phyloP scores from a whole-genome alignment of 64 coral and sea anemone genomes.

The Stichodactyla helianthus region DNA sequence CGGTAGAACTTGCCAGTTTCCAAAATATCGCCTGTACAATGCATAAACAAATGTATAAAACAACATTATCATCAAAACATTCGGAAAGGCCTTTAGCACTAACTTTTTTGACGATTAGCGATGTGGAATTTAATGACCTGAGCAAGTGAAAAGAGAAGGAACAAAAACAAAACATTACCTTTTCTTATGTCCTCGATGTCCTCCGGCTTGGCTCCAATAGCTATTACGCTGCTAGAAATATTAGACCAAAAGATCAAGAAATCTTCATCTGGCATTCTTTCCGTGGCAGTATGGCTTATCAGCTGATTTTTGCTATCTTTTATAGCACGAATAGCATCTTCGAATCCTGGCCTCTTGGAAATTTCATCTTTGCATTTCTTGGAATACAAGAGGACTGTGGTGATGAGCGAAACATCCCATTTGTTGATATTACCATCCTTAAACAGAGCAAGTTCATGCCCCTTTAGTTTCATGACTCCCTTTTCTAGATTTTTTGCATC shows the following conservation, averaged over 20 bases:
- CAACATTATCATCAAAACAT: background rate
- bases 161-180: no score
- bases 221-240: conserved; percentile 28
- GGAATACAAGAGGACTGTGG: conserved; percentile 50
- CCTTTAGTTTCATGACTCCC: conserved; percentile 46
- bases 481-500: conserved; percentile 50
- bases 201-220: conserved; percentile 40
- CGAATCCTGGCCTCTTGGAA: conserved; percentile 29
- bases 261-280: conserved; percentile 54
- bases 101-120: no score
- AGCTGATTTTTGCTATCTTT: conserved; percentile 57
- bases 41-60: background rate
- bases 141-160: no score
- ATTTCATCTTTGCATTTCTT: conserved; percentile 45
- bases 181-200: conserved; percentile 34
- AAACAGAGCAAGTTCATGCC: conserved; percentile 27
- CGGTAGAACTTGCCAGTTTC: conserved; percentile 11
- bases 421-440: conserved; percentile 54
- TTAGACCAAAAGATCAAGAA: conserved; percentile 49
- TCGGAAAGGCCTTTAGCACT: no score
- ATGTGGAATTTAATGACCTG: no score
- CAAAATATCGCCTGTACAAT: conserved; percentile 4
- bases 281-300: conserved; percentile 51
- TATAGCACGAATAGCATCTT: conserved; percentile 31
- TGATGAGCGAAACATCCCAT: conserved; percentile 77